Evolutionary conservation across 2,888 invertebrate genomes (phyloP).

Genomic region (Pristionchus mayeri): DNA sequence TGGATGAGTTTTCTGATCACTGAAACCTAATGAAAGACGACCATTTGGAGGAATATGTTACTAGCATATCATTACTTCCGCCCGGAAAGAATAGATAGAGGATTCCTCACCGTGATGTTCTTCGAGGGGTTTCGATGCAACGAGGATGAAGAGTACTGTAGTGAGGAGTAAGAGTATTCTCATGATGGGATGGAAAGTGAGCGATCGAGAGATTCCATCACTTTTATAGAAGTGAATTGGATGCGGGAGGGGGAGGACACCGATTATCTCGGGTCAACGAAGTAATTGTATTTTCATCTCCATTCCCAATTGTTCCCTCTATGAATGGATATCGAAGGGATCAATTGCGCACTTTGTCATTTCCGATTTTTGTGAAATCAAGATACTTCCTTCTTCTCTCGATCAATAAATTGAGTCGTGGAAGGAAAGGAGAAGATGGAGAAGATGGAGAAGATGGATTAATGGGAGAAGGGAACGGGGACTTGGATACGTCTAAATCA

Average conservation of each 20-base stretch:
- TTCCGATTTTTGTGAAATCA: background rate
- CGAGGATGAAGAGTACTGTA: background rate
- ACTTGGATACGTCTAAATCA: slow-evolving; percentile 15
- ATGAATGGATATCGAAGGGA: background rate
- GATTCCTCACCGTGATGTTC: background rate
- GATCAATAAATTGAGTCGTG: slow-evolving; percentile 17
- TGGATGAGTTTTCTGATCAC: too few species aligned
- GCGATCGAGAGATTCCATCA: background rate
- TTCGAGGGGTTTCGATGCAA: slow-evolving; percentile 1
- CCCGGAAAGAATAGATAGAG: background rate
- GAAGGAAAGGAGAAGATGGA: background rate
- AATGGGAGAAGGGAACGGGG: background rate
- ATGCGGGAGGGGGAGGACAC: background rate
- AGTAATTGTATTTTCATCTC: slow-evolving; percentile 49
- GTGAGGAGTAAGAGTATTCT: background rate
- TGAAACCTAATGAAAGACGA: too few species aligned
- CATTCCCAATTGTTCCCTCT: slow-evolving; percentile 13
- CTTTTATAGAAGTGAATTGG: slow-evolving; percentile 29
- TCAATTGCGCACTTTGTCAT: slow-evolving; percentile 12
- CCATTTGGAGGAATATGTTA: background rate
- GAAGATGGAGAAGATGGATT: background rate
- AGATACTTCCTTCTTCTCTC: background rate
- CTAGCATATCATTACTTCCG: too few species aligned
- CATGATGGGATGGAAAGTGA: slow-evolving; percentile 30
- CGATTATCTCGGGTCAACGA: slow-evolving; percentile 48